Evolutionary conservation across 2,113 vertebrate genomes (phyloP).

Genomic region (Oncorhynchus keta): DNA sequence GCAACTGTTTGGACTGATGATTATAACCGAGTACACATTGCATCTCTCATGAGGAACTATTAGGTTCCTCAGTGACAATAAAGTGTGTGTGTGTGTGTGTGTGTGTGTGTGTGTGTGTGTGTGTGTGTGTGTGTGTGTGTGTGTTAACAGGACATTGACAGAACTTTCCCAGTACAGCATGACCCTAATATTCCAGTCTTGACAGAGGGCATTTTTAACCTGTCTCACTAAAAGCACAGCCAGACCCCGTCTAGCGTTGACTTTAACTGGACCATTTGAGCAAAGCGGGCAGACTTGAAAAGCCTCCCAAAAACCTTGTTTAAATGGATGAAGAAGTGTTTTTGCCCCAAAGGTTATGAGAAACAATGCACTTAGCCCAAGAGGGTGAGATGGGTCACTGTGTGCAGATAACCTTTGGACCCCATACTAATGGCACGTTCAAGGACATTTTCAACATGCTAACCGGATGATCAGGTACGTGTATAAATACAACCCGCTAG

Average conservation of each 20-base stretch:
- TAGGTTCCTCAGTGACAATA: too few species aligned
- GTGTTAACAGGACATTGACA: slow-evolving; percentile 6
- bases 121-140: slow-evolving; percentile 2
- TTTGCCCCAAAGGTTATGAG: slow-evolving; percentile 4
- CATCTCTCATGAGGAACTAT: too few species aligned
- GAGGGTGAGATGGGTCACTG: background rate
- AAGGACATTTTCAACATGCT: too few species aligned
- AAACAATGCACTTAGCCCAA: background rate
- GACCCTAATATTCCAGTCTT: slow-evolving; percentile 20
- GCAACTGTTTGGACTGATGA: too few species aligned
- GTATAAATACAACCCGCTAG: too few species aligned
- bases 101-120: too few species aligned
- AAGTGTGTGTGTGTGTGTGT: too few species aligned
- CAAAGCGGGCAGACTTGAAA: slow-evolving; percentile 32
- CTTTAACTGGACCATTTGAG: slow-evolving; percentile 27
- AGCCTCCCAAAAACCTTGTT: slow-evolving; percentile 27
- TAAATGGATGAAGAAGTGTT: slow-evolving; percentile 1
- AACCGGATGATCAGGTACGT: too few species aligned
- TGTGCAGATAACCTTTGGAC: background rate
- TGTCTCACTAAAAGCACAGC: slow-evolving; percentile 24
- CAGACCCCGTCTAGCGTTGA: background rate
- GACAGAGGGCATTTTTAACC: background rate
- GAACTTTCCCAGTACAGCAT: slow-evolving; percentile 8
- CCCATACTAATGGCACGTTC: too few species aligned
- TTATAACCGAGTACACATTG: too few species aligned